Evolutionary conservation across 2,888 invertebrate species (phyloP), one percentile per base, ranked within the genome.

Genomic region (Eristalis pertinax): DNA sequence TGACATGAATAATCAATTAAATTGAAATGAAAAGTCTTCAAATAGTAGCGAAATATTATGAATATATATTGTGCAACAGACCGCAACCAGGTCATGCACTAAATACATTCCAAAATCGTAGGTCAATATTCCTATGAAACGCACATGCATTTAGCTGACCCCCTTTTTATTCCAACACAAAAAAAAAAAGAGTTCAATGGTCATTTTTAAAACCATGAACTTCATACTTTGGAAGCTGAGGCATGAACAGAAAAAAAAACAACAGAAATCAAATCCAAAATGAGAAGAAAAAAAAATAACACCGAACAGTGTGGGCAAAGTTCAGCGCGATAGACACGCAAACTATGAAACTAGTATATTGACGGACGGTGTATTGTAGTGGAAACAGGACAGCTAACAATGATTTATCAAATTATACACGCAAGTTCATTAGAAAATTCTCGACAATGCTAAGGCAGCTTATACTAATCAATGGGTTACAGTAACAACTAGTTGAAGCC

Each of bases 381-480:
- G 19, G n/a, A 70, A 38, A 22, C 43, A 35, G n/a, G 64, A 29
- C 58, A 22, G 50, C 58, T 70, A 43, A 41, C 13, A 38, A 38
- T 38, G 38, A 38, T 38, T 38, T 38, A 38, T 19, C 50, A 50
- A 82, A 38, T 41, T 22, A 65, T 67, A 24, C 22, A 41, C 26
- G 65, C 38, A 63, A 13, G 24, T 32, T 35, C 5, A 67, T 50
- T 62, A 29, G 76, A 85, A 76, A 72, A 84, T 84, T 81, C 75
- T 80, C 56, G 41, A 72, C 80, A 7, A 22, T 50, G 19, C 19
- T 19, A 19, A 50, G 50, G 10, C 56, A 35, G 60, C 64, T 22
- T 19, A n/a, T 2, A 35, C 64, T 64, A 64, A 35, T 65, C 64
- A 35, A 38, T 4, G n/a, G 11, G 19, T 65, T 22, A 26, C 11